Conservation (phyloP, 1,140 invertebrate genomes). For the Ruditapes philippinarum region DNA sequence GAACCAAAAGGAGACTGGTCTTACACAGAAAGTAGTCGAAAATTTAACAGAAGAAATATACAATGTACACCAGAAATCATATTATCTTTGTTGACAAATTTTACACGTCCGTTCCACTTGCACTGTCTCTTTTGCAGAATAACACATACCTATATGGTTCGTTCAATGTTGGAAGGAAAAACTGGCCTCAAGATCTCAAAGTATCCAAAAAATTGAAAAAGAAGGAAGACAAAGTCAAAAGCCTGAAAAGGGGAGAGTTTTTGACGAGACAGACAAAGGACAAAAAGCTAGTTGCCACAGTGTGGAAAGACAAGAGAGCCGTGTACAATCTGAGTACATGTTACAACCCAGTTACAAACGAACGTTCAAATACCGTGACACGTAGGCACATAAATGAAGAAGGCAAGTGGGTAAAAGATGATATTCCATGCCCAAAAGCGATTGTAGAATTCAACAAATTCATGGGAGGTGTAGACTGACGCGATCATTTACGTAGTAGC, state of each 20-base stretch:
- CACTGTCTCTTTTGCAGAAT: neutral
- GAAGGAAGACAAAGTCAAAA: conserved; percentile 25
- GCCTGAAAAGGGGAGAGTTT: neutral
- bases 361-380: neutral
- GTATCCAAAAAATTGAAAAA: neutral
- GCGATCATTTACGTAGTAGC: no score
- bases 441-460: no score
- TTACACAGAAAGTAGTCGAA: conserved; percentile 2
- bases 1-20: neutral
- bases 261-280: conserved; percentile 3
- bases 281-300: neutral
- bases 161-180: conserved; percentile 21
- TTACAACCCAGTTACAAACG: neutral
- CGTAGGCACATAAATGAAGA: neutral
- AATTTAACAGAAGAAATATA: neutral
- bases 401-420: neutral
- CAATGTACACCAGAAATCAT: no score
- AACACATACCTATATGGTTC: conserved; percentile 9
- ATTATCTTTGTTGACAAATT: conserved; percentile 2
- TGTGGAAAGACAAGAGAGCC: no score
- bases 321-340: conserved; percentile 1
- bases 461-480: no score
- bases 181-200: conserved; percentile 37
- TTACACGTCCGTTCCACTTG: neutral
- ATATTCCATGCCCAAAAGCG: no score